Base-by-base conservation (phyloP, 1,140 invertebrate species). In the Rhopalosiphum padi region DNA sequence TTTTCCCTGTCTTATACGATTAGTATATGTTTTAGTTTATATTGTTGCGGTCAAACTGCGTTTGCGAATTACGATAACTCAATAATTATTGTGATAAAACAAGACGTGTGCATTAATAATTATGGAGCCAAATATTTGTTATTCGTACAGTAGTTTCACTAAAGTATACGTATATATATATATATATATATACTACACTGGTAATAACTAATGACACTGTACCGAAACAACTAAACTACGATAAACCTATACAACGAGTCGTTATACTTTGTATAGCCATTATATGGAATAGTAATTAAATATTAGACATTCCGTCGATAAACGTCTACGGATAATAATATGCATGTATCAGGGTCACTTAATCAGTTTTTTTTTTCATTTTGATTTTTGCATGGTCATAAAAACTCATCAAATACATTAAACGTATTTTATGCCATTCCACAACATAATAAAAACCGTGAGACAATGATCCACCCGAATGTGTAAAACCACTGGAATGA, bases 21-120 rank as follows among this genome's bases (percentile, higher is more conserved):
- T 77, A 77, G n/a, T n/a, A 77, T 77, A 77, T 77, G 60, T 77
- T 77, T 77, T 77, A 77, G n/a, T 77, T 77, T 77, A 77, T 77
- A 77, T 35, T 77, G 30, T 77, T n/a, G n/a, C n/a, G 60, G 30
- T n/a, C 4, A n/a, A 77, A 77, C 60, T 68, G 15, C 30, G 15
- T 68, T 68, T 18, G 30, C 30, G 11, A 68, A 68, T n/a, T 68
- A n/a, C 60, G 30, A 77, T 77, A 77, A 77, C n/a, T 77, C 60
- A 77, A 77, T 77, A 77, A 77, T 77, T 77, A n/a, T 77, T n/a
- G 15, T 77, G 30, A 77, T 77, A 77, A 77, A 30, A 77, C 30
- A n/a, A n/a, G 30, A 77, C 30, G 1, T n/a, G 60, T 77, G 0
- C 15, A 21, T 77, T 77, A n/a, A 77, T 77, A n/a, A 77, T 77